These are phyloP conservation scores for Dreissena polymorpha DNA, from an alignment of 1,140 invertebrate genomes.

Conservation along the genomic window DNA sequence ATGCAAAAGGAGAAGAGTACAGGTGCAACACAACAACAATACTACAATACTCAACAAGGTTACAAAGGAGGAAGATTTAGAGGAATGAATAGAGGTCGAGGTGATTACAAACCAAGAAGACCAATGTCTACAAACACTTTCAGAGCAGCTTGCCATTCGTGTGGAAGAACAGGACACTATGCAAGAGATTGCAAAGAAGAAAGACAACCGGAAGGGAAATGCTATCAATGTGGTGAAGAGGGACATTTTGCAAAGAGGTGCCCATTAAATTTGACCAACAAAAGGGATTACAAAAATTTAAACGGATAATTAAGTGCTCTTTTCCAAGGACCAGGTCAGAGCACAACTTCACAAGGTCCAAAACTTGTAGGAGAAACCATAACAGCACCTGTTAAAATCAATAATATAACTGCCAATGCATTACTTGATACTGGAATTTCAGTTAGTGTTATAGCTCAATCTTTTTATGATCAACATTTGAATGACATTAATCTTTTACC, in stretches of 20 bases:
- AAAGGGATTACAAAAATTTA: slow-evolving; percentile 3
- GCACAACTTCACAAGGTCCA: slow-evolving; percentile 10
- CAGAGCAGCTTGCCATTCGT: neutral
- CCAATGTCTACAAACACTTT: neutral
- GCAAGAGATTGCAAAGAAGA: no score
- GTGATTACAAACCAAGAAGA: no score
- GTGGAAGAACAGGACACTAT: no score
- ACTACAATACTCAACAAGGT: neutral
- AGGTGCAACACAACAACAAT: neutral
- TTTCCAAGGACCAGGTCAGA: neutral
- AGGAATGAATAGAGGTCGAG: neutral
- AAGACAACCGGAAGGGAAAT: no score
- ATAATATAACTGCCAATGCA: neutral
- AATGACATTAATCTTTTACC: neutral
- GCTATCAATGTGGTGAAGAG: neutral
- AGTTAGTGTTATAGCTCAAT: slow-evolving; percentile 35
- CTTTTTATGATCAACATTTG: slow-evolving; percentile 21
- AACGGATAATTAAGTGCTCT: slow-evolving; percentile 14
- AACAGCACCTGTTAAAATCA: neutral
- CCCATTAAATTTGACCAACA: neutral
- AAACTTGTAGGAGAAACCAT: neutral
- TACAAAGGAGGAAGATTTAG: neutral
- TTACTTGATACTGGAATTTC: slow-evolving; percentile 43
- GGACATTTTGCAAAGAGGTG: slow-evolving; percentile 15
- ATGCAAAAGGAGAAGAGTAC: neutral